These are phyloP conservation scores for Hypotaenidia okinawae DNA, from an alignment of 2,797 vertebrate species.

Conservation along the genomic window DNA sequence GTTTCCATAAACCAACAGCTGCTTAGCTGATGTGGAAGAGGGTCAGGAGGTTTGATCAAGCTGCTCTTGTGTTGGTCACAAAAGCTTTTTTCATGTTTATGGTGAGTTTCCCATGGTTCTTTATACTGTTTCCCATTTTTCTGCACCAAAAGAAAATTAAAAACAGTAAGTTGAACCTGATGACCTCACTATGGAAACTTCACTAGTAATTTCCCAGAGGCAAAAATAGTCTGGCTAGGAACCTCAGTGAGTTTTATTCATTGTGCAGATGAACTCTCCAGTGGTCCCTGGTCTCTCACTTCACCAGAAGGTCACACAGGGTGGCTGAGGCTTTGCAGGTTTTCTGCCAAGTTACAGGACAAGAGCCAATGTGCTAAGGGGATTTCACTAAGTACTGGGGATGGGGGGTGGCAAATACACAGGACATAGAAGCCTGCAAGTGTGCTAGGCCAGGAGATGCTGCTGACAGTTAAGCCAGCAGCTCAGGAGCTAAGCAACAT, in stretches of 20 bases:
- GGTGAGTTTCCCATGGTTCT: not conserved
- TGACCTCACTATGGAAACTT: not conserved
- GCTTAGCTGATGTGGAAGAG: not conserved
- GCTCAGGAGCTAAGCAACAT: not conserved
- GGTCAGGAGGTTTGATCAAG: not conserved
- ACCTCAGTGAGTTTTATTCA: not conserved
- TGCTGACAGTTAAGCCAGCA: not conserved
- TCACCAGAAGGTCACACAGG: not conserved
- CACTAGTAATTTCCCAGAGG: not conserved
- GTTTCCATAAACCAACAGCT: not conserved
- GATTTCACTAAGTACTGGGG: not conserved
- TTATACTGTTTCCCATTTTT: not conserved
- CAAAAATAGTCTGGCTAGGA: not conserved
- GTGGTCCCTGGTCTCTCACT: not conserved
- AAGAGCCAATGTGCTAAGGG: not conserved
- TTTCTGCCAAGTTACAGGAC: not conserved
- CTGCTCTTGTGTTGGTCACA: not conserved
- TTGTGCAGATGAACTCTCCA: not conserved
- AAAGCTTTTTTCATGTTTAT: not conserved
- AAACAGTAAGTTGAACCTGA: not conserved
- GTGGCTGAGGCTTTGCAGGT: not conserved
- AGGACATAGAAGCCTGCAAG: rapidly evolving
- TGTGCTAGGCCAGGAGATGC: not conserved
- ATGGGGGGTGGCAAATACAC: not conserved
- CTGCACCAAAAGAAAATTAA: not conserved